Evolutionary conservation across 2,113 vertebrate species (phyloP), one percentile per base, ranked within the genome.

Genomic region (Tamias sibiricus): DNA sequence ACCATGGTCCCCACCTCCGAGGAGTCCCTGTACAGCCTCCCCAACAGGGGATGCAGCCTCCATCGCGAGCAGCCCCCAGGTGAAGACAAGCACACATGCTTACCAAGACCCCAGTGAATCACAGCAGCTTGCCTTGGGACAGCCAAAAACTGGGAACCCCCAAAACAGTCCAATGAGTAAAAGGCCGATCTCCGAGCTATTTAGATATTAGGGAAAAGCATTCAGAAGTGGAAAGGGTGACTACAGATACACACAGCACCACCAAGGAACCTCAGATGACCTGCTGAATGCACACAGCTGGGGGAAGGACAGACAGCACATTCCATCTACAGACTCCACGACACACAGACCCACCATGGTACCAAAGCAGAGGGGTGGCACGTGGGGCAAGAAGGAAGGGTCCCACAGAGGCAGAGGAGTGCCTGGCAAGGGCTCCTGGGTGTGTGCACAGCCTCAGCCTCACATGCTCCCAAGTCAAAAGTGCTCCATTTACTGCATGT

Each of bases 401-500:
- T 11, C 1, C 22, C 4, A 44, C 20, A 47, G 30, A 59, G 32
- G 30, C 52, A 37, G 12, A 1, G 47, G 47, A 28, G 24, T 62
- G 59, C 24, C 24, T 2, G 8, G 19, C 0, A 17, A 17, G 0
- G 57, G 10, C 14, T 52, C 62, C 28, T 2, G 20, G 8, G 9
- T 37, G 6, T 24, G n/a, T 42, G 12, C n/a, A 0, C 22, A 11
- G 24, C 49, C 49, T 47, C 62, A 16, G 35, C 14, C 6, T 17
- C n/a, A 4, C 19, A 28, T 42, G 16, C 5, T 59, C 49, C 28
- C 49, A 17, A 7, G 12, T 42, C 14, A 32, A 32, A 42, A 8
- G 4, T 62, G 59, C 59, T 22, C 54, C 4, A 9, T 28, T 28
- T 28, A 28, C 59, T 11, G 9, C 24, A 3, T 26, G 24, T 62